Conservation (phyloP, 35 echinoderm and acorn worm genomes). For the Acanthaster planci region DNA sequence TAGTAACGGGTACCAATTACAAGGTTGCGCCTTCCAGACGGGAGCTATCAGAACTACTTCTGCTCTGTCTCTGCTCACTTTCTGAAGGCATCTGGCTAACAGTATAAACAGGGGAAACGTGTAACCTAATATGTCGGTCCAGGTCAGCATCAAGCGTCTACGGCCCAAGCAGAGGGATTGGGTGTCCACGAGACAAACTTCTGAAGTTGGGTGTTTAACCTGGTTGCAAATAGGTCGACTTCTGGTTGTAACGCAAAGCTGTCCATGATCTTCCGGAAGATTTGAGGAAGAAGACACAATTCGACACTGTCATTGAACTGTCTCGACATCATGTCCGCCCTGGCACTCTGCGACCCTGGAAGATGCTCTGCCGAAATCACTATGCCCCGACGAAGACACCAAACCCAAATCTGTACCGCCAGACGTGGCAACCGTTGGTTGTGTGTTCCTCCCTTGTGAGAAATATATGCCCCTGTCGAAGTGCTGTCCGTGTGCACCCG, state of each 20-base stretch:
- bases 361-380: slow-evolving; percentile 48
- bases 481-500: too few relatives aligned
- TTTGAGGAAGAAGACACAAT: slow-evolving; percentile 51
- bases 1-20: slow-evolving; percentile 12
- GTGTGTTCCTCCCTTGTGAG: too few relatives aligned
- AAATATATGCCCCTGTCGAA: too few relatives aligned
- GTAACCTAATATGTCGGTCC: slow-evolving; percentile 46
- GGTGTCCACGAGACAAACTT: slow-evolving; percentile 39
- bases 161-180: slow-evolving; percentile 17
- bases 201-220: slow-evolving; percentile 31
- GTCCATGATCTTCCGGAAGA: slow-evolving; percentile 3
- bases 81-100: slow-evolving; percentile 39
- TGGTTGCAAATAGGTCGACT: slow-evolving; percentile 58
- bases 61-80: slow-evolving; percentile 49
- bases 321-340: slow-evolving; percentile 50
- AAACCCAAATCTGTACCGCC: too few relatives aligned
- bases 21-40: not conserved
- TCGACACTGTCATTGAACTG: slow-evolving; percentile 38
- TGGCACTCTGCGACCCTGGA: slow-evolving; percentile 44
- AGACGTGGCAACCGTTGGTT: too few relatives aligned
- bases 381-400: too few relatives aligned
- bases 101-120: not conserved
- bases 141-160: slow-evolving; percentile 35
- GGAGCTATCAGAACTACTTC: slow-evolving; percentile 20
- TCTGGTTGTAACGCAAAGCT: slow-evolving; percentile 11